phyloP scores from a whole-genome alignment of 2,113 vertebrate genomes.

The Marmota monax region DNA sequence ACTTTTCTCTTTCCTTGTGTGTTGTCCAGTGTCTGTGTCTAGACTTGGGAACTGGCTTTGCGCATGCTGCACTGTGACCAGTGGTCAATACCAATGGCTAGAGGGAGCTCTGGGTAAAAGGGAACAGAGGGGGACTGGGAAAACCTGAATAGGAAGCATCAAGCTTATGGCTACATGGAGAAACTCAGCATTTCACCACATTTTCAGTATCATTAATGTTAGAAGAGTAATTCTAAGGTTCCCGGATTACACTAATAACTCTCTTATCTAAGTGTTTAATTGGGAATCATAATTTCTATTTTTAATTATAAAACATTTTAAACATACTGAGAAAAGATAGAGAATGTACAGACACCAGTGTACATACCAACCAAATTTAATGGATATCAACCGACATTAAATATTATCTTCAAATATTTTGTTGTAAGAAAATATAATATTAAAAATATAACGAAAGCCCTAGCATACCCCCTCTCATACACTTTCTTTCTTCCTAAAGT shows the following conservation, averaged over 20 bases:
- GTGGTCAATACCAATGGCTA: not conserved
- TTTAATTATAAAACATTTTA: not conserved
- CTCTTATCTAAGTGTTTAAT: not conserved
- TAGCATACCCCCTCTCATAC: rapidly evolving
- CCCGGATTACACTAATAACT: not conserved
- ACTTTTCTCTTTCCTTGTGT: not conserved
- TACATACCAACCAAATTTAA: not conserved
- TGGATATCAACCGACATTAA: not conserved
- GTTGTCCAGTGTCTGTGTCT: not conserved
- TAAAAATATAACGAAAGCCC: not conserved
- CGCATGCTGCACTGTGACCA: not conserved
- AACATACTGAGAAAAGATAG: not conserved
- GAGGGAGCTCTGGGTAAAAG: not conserved
- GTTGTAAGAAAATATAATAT: not conserved
- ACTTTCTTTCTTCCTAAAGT: not conserved
- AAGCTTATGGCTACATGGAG: not conserved
- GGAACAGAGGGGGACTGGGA: too few species aligned
- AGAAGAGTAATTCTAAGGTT: not conserved
- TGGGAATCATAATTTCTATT: not conserved
- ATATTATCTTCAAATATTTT: not conserved
- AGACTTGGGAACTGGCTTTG: not conserved
- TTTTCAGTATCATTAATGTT: not conserved
- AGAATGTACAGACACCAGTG: not conserved
- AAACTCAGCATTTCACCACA: not conserved
- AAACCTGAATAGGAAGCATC: not conserved